Base-by-base conservation (phyloP, 30 jellyfish, hydroid and myxozoan genomes). In the Calvadosia cruxmelitensis region DNA sequence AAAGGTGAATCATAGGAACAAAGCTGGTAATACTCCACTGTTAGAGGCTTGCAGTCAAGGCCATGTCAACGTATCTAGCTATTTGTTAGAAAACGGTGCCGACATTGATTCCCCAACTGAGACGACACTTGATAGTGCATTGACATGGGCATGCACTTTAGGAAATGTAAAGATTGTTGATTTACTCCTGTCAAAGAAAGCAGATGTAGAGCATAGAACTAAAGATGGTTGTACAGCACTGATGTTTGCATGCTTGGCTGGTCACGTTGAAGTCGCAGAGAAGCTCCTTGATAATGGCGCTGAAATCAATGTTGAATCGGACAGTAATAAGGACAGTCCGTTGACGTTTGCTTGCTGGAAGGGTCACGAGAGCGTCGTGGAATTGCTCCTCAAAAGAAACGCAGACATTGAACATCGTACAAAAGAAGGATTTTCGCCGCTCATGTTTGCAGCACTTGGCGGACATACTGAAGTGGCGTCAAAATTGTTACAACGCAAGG, bases 141-240 rank as follows among this genome's bases (percentile, higher is more conserved):
- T 89, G 64, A 89, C 98, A 32, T 89, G 98, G 98, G 98, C 98
- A 7, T 89, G 98, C 77, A 89, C 98, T 1, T 85, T 89, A 25
- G 98, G 98, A 24, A 89, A 89, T 50, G 71, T 91, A 27, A 84
- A 74, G 26, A 85, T 89, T 13, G 98, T 89, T 30, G 87, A 89
- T 33, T 86, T 82, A 15, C 67, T 89, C 27, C 74, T 89, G 62
- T 70, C 63, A 33, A 84, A 82, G 57, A 69, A 75, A 10, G 99
- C 99, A 15, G 76, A 78, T 78, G 99, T 91, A 27, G 99, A 91
- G 66, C 99, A 82, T 63, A 70, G 99, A 52, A 82, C 99, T 62
- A 89, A 89, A 52, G 98, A 89, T 69, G 98, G 98, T 27, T 89
- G 98, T 86, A 89, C 98, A 32, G 98, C 98, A 2, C 74, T 89